A percentile compares a stretch with the other conserved stretches of the same genome.
These are phyloP conservation scores for Mesitornis unicolor DNA, from an alignment of 2,113 vertebrate genomes.

Conservation along the genomic window DNA sequence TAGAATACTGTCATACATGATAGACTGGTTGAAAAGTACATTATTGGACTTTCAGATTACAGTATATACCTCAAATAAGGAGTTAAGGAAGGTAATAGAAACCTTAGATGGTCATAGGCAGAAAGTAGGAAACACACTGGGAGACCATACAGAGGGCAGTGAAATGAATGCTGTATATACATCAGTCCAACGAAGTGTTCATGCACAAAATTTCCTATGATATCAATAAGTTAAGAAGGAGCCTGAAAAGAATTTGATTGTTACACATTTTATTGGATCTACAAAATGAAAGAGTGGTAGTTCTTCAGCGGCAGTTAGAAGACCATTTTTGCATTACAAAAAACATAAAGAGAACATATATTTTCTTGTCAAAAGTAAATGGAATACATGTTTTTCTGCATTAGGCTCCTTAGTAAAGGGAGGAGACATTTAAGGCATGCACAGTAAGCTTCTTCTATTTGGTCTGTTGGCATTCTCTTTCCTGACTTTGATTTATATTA, in stretches of 20 bases:
- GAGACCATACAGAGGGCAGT: background rate
- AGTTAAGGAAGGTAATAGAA: slow-evolving; percentile 9
- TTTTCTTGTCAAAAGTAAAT: background rate
- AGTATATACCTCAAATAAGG: slow-evolving; percentile 8
- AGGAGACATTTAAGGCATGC: background rate
- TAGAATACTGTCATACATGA: background rate
- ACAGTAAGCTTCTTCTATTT: background rate
- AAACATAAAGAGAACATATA: background rate
- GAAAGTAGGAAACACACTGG: slow-evolving; percentile 3
- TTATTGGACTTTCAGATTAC: slow-evolving; percentile 4
- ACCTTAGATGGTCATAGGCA: background rate
- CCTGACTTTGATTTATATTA: background rate
- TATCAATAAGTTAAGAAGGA: background rate
- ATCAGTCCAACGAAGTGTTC: background rate
- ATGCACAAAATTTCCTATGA: background rate
- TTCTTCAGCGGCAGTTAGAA: background rate
- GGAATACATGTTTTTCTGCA: background rate
- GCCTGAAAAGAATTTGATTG: background rate
- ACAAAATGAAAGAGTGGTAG: background rate
- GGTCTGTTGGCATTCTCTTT: background rate
- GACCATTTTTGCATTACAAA: background rate
- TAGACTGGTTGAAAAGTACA: background rate
- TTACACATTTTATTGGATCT: background rate
- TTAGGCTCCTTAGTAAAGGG: background rate
- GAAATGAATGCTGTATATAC: background rate